These are phyloP conservation scores for Formica selysi DNA, from an alignment of 1,140 invertebrate genomes.

Conservation along the genomic window DNA sequence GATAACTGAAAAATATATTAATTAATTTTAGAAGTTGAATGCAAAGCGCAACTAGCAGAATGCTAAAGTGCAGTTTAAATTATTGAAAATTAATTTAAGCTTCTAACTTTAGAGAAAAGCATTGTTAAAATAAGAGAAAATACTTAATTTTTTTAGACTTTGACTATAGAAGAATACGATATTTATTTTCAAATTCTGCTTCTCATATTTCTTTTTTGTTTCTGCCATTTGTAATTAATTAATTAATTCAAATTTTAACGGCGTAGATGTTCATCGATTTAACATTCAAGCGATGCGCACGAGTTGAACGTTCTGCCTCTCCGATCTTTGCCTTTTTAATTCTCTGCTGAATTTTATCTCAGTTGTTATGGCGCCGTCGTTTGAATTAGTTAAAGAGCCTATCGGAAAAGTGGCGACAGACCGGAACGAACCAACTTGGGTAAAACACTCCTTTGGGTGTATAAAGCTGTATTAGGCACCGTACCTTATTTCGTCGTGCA, in stretches of 20 bases:
- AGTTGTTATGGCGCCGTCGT: constrained; percentile 25
- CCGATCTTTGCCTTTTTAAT: constrained; percentile 68
- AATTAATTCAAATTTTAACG: constrained; percentile 34
- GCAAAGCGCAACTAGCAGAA: not conserved
- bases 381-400: constrained; percentile 80
- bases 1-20: constrained; percentile 70
- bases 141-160: not conserved
- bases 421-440: constrained; percentile 76
- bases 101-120: constrained; percentile 25
- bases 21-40: constrained; percentile 71
- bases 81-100: constrained; percentile 30
- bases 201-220: not conserved
- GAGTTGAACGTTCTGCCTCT: constrained; percentile 11
- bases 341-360: constrained; percentile 69
- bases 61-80: not conserved
- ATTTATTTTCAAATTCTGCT: not conserved
- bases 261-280: constrained; percentile 20
- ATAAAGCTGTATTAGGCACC: constrained; percentile 74
- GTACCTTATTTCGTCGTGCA: constrained; percentile 51
- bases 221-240: constrained; percentile 19
- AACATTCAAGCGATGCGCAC: constrained; percentile 11
- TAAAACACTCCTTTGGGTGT: constrained; percentile 75
- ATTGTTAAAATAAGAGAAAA: constrained; percentile 6
- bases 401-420: constrained; percentile 78
- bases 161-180: not conserved